Conservation (phyloP, 2,797 vertebrate genomes). For the Pangasius krempfi region DNA sequence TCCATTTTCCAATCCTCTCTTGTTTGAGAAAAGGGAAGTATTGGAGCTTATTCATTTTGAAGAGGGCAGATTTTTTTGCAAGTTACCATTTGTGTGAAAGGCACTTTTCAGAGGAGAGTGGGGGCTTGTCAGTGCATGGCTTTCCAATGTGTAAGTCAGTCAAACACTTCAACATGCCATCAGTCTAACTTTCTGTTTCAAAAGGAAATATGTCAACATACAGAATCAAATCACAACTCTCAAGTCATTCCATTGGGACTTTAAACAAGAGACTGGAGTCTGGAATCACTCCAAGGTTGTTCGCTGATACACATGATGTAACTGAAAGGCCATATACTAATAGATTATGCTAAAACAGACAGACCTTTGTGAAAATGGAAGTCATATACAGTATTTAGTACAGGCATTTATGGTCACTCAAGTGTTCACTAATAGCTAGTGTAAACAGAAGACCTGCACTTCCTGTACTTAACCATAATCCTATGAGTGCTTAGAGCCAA, state of each 20-base stretch:
- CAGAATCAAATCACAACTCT: not conserved
- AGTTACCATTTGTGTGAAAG: not conserved
- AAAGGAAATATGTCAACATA: not conserved
- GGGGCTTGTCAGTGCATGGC: not conserved
- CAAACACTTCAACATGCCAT: not conserved
- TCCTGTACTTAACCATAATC: slow-evolving; percentile 9
- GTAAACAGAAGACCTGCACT: slow-evolving; percentile 3
- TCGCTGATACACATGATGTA: not conserved
- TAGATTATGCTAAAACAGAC: not conserved
- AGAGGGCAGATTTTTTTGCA: not conserved
- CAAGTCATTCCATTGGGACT: not conserved
- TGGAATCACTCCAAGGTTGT: not conserved
- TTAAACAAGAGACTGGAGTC: not conserved
- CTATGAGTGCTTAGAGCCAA: slow-evolving; percentile 2
- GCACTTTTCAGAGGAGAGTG: not conserved
- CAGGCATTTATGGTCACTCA: slow-evolving; percentile 9
- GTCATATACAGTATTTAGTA: too few relatives aligned
- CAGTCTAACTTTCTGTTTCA: not conserved
- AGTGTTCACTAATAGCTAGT: slow-evolving; percentile 4
- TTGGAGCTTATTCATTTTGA: not conserved
- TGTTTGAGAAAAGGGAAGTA: not conserved
- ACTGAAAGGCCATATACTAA: not conserved
- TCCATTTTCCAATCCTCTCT: not conserved
- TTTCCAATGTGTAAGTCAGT: not conserved
- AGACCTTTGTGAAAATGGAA: not conserved